These are phyloP conservation scores for Pseudachorutes palmiensis DNA, from an alignment of 1,140 invertebrate species.

Conservation along the genomic window DNA sequence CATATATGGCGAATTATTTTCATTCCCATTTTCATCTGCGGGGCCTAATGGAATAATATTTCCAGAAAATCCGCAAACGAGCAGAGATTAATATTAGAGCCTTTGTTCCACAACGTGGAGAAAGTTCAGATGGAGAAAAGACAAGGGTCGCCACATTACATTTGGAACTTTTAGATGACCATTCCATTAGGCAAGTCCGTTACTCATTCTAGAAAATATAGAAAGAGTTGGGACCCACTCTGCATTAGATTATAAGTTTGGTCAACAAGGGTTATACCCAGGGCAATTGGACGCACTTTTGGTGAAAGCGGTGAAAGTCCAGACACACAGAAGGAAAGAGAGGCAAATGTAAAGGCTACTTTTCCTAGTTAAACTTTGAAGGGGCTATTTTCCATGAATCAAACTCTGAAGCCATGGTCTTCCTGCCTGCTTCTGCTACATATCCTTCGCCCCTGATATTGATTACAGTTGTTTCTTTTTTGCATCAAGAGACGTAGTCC, in stretches of 20 bases:
- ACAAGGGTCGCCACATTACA: background rate
- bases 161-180: background rate
- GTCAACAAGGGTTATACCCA: background rate
- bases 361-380: slow-evolving; percentile 34
- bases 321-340: slow-evolving; percentile 9
- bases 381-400: no score
- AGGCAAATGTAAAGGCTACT: slow-evolving; percentile 24
- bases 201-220: background rate
- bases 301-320: background rate
- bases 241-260: slow-evolving; percentile 8
- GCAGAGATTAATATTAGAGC: slow-evolving; percentile 3
- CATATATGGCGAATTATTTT: background rate
- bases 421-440: background rate
- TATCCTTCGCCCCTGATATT: slow-evolving; percentile 24
- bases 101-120: background rate
- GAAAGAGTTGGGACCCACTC: background rate
- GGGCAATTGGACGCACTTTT: background rate
- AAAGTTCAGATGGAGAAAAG: background rate
- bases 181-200: no score
- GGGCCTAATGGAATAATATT: slow-evolving; percentile 1
- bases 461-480: slow-evolving; percentile 37
- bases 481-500: slow-evolving; percentile 29
- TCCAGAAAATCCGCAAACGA: background rate
- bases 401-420: slow-evolving; percentile 22
- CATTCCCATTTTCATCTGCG: slow-evolving; percentile 2